Evolutionary conservation across 1,140 invertebrate species (phyloP).

Genomic region (Drosophila cardini): DNA sequence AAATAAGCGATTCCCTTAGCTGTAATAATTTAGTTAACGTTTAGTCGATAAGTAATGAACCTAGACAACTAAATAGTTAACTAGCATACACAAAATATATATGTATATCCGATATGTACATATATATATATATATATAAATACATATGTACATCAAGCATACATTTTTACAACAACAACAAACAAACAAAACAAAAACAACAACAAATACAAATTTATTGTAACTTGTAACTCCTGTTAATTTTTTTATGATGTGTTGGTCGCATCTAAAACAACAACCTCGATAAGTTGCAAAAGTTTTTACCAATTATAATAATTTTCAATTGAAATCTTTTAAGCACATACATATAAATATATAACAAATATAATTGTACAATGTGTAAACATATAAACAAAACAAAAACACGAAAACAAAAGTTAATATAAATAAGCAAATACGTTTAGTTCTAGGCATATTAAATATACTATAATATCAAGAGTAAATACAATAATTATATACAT

Average conservation of each 20-base stretch:
- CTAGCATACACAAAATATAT: conserved; percentile 55
- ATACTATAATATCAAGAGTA: conserved; percentile 26
- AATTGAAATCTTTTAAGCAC: conserved; percentile 45
- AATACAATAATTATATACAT: conserved; percentile 21
- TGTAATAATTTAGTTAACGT: conserved; percentile 73
- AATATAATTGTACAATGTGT: conserved; percentile 64
- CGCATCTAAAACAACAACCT: conserved; percentile 83
- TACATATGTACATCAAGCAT: conserved; percentile 42
- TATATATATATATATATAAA: conserved; percentile 38
- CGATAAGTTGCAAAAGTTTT: conserved; percentile 75
- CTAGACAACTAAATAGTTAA: conserved; percentile 68
- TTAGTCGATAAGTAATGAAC: conserved; percentile 59
- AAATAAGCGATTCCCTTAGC: conserved; percentile 69
- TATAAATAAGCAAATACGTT: conserved; percentile 47
- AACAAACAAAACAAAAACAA: conserved; percentile 17
- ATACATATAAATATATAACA: conserved; percentile 40
- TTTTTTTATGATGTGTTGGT: conserved; percentile 76
- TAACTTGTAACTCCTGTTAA: conserved; percentile 64
- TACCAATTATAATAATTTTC: conserved; percentile 39
- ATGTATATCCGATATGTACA: conserved; percentile 30
- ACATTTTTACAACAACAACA: conserved; percentile 37
- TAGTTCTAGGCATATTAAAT: conserved; percentile 54
- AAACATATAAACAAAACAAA: conserved; percentile 64
- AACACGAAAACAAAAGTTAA: not conserved
- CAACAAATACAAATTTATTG: conserved; percentile 49